phyloP scores from a whole-genome alignment of 1,140 invertebrate species.

The Polypedilum vanderplanki region DNA sequence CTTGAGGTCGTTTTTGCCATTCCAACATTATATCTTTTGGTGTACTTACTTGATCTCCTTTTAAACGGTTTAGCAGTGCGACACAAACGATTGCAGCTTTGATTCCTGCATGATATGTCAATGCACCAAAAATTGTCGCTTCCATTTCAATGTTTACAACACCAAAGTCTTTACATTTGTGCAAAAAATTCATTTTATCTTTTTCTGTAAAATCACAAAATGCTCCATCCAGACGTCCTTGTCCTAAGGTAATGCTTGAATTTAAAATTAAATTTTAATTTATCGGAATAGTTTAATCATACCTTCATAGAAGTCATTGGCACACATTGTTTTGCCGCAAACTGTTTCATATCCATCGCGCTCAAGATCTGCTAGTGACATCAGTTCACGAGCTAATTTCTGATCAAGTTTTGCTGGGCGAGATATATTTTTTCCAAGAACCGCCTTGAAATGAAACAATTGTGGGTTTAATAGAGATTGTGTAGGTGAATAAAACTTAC shows the following conservation, averaged over 20 bases:
- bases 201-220: conserved; percentile 89
- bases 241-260: conserved; percentile 47
- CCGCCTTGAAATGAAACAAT: conserved; percentile 52
- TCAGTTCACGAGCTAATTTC: conserved; percentile 69
- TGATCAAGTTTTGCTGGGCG: conserved; percentile 77
- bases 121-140: conserved; percentile 72
- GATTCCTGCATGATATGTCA: conserved; percentile 91
- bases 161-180: conserved; percentile 65
- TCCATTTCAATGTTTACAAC: conserved; percentile 99
- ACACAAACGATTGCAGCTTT: conserved; percentile 90
- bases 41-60: conserved; percentile 86
- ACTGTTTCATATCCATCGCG: conserved; percentile 81
- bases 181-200: conserved; percentile 86
- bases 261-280: too few relatives aligned
- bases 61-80: conserved; percentile 83
- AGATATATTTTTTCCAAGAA: conserved; percentile 78
- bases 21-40: conserved; percentile 85
- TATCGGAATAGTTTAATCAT: conserved; percentile 29
- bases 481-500: conserved; percentile 40
- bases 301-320: conserved; percentile 97
- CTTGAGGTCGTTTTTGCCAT: conserved; percentile 88
- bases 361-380: conserved; percentile 56
- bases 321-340: conserved; percentile 89
- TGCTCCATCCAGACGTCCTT: conserved; percentile 90
- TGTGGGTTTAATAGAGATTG: too few relatives aligned